Conservation (phyloP, 2,888 invertebrate species). For the Amblyjoppa proteus region DNA sequence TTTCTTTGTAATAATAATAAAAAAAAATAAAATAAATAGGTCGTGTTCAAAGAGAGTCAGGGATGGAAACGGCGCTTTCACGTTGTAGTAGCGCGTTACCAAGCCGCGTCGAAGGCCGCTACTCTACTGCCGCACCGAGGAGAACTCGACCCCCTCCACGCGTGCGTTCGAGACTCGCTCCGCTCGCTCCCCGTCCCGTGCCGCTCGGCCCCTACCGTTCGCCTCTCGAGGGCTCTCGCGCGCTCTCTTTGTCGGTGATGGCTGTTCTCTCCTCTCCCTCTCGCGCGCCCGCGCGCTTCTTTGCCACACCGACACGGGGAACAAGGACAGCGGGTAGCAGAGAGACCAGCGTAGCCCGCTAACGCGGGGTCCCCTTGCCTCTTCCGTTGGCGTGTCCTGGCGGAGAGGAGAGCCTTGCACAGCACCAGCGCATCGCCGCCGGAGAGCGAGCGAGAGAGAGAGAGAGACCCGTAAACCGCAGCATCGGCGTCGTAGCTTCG, state of each 20-base stretch:
- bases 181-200: slow-evolving; percentile 55
- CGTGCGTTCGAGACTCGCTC: slow-evolving; percentile 52
- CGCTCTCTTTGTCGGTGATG: slow-evolving; percentile 56
- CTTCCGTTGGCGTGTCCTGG: slow-evolving; percentile 65
- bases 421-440: slow-evolving; percentile 33
- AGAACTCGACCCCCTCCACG: slow-evolving; percentile 72
- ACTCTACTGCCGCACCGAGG: slow-evolving; percentile 83
- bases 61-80: slow-evolving; percentile 66
- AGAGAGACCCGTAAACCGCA: slow-evolving; percentile 64
- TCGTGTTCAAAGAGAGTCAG: slow-evolving; percentile 41
- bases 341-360: slow-evolving; percentile 1
- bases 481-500: slow-evolving; percentile 62
- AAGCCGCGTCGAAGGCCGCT: slow-evolving; percentile 83
- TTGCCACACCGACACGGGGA: slow-evolving; percentile 9
- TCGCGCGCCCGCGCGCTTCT: slow-evolving; percentile 40
- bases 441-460: slow-evolving; percentile 1
- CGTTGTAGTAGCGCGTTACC: slow-evolving; percentile 72
- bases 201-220: slow-evolving; percentile 30
- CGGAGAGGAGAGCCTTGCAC: slow-evolving; percentile 43
- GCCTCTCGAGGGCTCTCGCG: slow-evolving; percentile 47
- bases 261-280: slow-evolving; percentile 40
- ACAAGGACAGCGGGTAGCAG: slow-evolving; percentile 12
- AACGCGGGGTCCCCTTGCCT: slow-evolving; percentile 42
- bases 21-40: slow-evolving; percentile 44
- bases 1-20: neutral